Conservation (phyloP, 2,888 invertebrate genomes). For the Drosophila ustulata region DNA sequence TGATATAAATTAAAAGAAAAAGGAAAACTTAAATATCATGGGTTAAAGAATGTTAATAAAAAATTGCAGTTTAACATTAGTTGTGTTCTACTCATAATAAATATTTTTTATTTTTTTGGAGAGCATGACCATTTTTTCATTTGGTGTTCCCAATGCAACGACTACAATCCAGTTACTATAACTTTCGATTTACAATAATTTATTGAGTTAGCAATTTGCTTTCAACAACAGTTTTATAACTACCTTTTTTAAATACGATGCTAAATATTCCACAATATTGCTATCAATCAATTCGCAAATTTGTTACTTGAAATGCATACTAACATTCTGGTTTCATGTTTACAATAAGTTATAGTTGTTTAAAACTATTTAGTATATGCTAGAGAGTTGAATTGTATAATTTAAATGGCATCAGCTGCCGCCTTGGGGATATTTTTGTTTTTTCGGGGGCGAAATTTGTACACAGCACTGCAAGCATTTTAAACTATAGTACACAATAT, state of each 20-base stretch:
- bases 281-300: conserved; percentile 31
- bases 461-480: conserved; percentile 45
- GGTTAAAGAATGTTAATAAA: not conserved
- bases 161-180: conserved; percentile 57
- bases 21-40: not conserved
- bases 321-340: conserved; percentile 50
- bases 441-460: conserved; percentile 22
- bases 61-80: conserved; percentile 10
- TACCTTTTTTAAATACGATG: conserved; percentile 37
- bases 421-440: conserved; percentile 15
- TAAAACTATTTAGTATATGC: conserved; percentile 27
- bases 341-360: conserved; percentile 26
- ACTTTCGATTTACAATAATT: conserved; percentile 48
- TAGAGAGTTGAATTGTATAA: conserved; percentile 37
- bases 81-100: conserved; percentile 12
- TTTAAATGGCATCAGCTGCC: too few species aligned
- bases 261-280: conserved; percentile 53
- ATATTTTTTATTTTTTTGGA: conserved; percentile 23
- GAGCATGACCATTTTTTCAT: conserved; percentile 42
- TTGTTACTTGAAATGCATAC: conserved; percentile 54
- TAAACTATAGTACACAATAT: conserved; percentile 37
- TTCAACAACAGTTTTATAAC: conserved; percentile 64
- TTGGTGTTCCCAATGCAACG: conserved; percentile 49
- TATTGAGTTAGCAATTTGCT: conserved; percentile 38
- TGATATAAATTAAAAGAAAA: too few species aligned